Evolutionary conservation across 2,888 invertebrate species (phyloP).

Genomic region (Limenitis camilla): DNA sequence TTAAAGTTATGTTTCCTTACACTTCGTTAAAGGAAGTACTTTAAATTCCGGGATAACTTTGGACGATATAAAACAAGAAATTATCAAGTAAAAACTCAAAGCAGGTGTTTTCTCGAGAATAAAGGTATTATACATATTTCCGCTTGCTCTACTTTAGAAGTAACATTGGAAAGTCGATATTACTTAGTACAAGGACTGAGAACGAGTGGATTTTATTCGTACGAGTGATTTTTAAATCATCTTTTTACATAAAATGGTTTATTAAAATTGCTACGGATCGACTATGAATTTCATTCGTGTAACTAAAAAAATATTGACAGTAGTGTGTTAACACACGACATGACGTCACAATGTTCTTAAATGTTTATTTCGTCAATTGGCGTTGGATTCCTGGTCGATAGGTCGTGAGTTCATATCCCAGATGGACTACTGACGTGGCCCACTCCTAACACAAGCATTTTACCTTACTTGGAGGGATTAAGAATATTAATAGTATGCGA

Average conservation of each 20-base stretch:
- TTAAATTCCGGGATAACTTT: background rate
- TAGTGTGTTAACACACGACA: too few species aligned
- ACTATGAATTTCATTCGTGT: too few species aligned
- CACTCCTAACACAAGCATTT: too few species aligned
- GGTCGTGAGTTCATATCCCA: too few species aligned
- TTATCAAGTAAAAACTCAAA: background rate
- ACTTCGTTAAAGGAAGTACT: background rate
- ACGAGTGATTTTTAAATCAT: background rate
- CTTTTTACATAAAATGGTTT: background rate
- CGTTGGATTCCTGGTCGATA: too few species aligned
- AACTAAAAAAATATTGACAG: too few species aligned
- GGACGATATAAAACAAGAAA: background rate
- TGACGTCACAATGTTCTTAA: too few species aligned
- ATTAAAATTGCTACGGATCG: background rate
- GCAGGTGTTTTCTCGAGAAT: background rate
- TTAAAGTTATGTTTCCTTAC: too few species aligned
- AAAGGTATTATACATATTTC: conserved; percentile 1
- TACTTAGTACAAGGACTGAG: background rate
- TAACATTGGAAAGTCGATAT: background rate
- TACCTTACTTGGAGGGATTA: too few species aligned
- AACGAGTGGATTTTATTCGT: background rate
- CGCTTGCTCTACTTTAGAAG: background rate
- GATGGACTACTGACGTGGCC: too few species aligned
- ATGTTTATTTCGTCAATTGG: too few species aligned
- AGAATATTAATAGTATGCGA: too few species aligned